Percentiles rank a stretch among this genome's conserved stretches.
These are phyloP conservation scores for Athetis lepigone DNA, from an alignment of 2,888 invertebrate genomes.

Conservation along the genomic window DNA sequence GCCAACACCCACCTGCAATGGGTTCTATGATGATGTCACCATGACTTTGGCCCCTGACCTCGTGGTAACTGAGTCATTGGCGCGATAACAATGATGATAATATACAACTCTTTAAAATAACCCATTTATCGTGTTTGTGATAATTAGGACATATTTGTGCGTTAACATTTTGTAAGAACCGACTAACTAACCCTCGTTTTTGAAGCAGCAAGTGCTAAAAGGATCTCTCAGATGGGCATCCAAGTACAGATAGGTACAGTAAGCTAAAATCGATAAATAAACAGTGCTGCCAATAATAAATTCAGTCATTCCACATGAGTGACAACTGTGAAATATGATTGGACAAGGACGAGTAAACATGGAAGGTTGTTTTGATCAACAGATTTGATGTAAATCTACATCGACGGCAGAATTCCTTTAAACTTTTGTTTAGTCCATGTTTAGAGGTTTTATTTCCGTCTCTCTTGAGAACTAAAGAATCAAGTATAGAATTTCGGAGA, in stretches of 20 bases:
- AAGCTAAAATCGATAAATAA: slow-evolving; percentile 27
- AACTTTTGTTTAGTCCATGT: slow-evolving; percentile 28
- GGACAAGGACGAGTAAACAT: slow-evolving; percentile 48
- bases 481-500: slow-evolving; percentile 43
- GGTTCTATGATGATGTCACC: slow-evolving; percentile 67
- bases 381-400: slow-evolving; percentile 16
- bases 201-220: slow-evolving; percentile 32
- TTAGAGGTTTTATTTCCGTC: slow-evolving; percentile 19
- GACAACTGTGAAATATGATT: slow-evolving; percentile 53
- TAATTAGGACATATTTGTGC: slow-evolving; percentile 52
- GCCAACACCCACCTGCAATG: slow-evolving; percentile 66
- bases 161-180: slow-evolving; percentile 29
- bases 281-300: slow-evolving; percentile 36
- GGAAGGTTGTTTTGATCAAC: slow-evolving; percentile 44
- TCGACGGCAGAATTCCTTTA: slow-evolving; percentile 25
- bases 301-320: slow-evolving; percentile 33
- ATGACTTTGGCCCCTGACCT: slow-evolving; percentile 69
- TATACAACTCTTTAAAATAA: slow-evolving; percentile 63
- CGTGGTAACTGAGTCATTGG: slow-evolving; percentile 64
- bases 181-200: slow-evolving; percentile 14
- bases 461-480: slow-evolving; percentile 29
- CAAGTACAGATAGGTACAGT: slow-evolving; percentile 25
- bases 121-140: slow-evolving; percentile 49
- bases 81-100: slow-evolving; percentile 64
- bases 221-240: slow-evolving; percentile 9